phyloP scores from a whole-genome alignment of 2,888 invertebrate species.

The Lepetodrilus schrolli region DNA sequence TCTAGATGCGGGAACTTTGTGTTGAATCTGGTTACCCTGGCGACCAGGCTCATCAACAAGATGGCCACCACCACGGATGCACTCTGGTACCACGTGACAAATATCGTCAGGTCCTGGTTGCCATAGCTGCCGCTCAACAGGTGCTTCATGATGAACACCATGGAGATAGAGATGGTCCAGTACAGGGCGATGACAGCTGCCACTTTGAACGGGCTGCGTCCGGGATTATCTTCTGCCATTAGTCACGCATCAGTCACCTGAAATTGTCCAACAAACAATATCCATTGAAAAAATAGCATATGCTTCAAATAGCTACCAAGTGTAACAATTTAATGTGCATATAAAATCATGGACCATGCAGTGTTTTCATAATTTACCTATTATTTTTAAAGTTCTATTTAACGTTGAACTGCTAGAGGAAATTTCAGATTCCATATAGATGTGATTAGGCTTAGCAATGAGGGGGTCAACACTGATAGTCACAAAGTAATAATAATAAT shows the following conservation, averaged over 20 bases:
- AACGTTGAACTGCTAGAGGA: no score
- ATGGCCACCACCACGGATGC: conserved; percentile 62
- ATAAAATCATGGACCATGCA: no score
- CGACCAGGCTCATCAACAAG: conserved; percentile 27
- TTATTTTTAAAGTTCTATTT: no score
- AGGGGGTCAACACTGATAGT: no score
- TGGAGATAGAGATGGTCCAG: conserved; percentile 91
- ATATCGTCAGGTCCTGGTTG: conserved; percentile 68
- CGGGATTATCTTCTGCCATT: background rate
- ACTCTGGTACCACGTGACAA: conserved; percentile 74
- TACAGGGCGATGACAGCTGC: conserved; percentile 64
- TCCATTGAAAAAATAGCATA: no score
- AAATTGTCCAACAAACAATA: background rate
- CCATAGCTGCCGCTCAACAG: conserved; percentile 75
- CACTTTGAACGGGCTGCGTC: conserved; percentile 36
- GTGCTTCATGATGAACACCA: conserved; percentile 95
- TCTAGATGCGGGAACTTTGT: conserved; percentile 48
- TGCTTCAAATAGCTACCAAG: no score
- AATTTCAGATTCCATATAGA: no score
- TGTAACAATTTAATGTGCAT: no score
- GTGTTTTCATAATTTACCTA: no score
- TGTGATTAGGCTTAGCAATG: no score
- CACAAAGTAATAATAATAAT: no score
- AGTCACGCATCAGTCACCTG: background rate
- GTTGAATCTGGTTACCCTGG: conserved; percentile 31